phyloP scores from a whole-genome alignment of 2,797 vertebrate species.

The Labroides dimidiatus region DNA sequence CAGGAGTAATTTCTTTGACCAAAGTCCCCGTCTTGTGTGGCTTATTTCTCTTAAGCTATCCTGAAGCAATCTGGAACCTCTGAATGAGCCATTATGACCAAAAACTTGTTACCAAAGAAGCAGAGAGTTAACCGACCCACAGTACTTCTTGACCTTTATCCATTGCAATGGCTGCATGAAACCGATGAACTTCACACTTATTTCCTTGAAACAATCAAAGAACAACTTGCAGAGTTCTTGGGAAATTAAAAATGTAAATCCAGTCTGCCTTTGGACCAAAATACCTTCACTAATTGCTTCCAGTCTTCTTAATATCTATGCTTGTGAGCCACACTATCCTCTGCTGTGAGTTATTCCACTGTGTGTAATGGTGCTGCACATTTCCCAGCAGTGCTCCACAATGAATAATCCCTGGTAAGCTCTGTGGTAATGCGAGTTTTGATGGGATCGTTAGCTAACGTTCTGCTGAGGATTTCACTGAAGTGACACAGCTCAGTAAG shows the following conservation, averaged over 20 bases:
- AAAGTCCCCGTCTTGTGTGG: not conserved
- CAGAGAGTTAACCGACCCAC: not conserved
- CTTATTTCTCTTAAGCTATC: not conserved
- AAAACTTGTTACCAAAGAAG: not conserved
- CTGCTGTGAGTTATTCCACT: constrained; percentile 1
- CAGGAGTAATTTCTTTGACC: not conserved
- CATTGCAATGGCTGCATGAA: not conserved
- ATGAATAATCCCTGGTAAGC: constrained; percentile 41
- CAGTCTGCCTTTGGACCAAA: not conserved
- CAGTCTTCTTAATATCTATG: not conserved
- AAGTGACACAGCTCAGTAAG: constrained; percentile 26
- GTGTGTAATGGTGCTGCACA: constrained; percentile 7
- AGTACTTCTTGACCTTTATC: not conserved
- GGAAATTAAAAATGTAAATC: not conserved
- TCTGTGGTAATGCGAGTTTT: constrained; percentile 34
- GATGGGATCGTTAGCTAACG: constrained; percentile 53
- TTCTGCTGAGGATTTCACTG: constrained; percentile 35
- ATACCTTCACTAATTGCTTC: not conserved
- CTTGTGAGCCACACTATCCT: not conserved
- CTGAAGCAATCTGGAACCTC: not conserved
- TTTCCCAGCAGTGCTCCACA: constrained; percentile 1
- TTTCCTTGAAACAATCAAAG: not conserved
- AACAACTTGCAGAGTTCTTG: not conserved
- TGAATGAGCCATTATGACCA: not conserved
- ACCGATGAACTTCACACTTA: not conserved